A percentile compares a stretch with the other conserved stretches of the same genome.
Evolutionary conservation across 2,113 vertebrate species (phyloP).

Genomic region (Rattus norvegicus): GRCr8 NC_086029.1:26444001-26444500

Average conservation of each 20-base stretch:
- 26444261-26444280: not conserved
- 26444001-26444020: not conserved
- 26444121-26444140: not conserved
- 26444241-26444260: not conserved
- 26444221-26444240: not conserved
- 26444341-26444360: slow-evolving; percentile 1
- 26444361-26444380: not conserved
- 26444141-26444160: not conserved
- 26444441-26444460: not conserved
- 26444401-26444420: not conserved
- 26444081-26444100: not conserved
- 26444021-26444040: not conserved
- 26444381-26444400: not conserved
- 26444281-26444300: not conserved
- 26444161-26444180: not conserved
- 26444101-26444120: not conserved
- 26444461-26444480: not conserved
- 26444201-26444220: not conserved
- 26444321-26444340: not conserved
- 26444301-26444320: slow-evolving; percentile 1
- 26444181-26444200: not conserved
- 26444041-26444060: not conserved
- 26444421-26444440: not conserved
- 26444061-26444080: not conserved
- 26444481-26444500: not conserved